Evolutionary conservation across 2,113 vertebrate species (phyloP).

Genomic region (Grammomys surdaster): DNA sequence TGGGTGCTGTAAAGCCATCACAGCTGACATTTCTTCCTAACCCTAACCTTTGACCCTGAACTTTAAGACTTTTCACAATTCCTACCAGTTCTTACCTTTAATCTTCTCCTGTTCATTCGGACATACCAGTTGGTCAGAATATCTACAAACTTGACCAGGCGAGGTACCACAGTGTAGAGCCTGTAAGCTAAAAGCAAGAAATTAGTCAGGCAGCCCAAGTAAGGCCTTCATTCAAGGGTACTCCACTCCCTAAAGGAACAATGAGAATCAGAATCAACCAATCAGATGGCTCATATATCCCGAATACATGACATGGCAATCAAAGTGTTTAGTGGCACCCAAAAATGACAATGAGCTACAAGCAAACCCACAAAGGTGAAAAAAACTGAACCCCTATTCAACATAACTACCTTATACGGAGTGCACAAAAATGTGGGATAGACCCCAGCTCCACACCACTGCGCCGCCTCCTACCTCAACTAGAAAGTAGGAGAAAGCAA

Average conservation of each 20-base stretch:
- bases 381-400: background rate
- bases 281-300: background rate
- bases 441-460: background rate
- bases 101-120: slow-evolving; percentile 95
- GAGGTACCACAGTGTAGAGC: slow-evolving; percentile 97
- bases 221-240: background rate
- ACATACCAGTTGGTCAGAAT: slow-evolving; percentile 99
- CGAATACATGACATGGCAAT: fast-evolving
- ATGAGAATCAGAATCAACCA: background rate
- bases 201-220: background rate
- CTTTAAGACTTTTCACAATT: background rate
- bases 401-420: background rate
- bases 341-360: background rate
- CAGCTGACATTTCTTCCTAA: background rate
- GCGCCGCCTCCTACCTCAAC: background rate
- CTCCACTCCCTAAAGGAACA: background rate
- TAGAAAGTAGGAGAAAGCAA: background rate
- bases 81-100: slow-evolving; percentile 91
- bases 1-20: background rate
- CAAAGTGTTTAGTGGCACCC: background rate
- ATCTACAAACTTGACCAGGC: slow-evolving; percentile 98
- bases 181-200: slow-evolving; percentile 90
- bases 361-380: background rate
- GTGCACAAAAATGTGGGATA: background rate
- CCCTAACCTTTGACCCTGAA: background rate